Base-by-base conservation (phyloP, 2,888 invertebrate species). In the Thereva nobilitata region DNA sequence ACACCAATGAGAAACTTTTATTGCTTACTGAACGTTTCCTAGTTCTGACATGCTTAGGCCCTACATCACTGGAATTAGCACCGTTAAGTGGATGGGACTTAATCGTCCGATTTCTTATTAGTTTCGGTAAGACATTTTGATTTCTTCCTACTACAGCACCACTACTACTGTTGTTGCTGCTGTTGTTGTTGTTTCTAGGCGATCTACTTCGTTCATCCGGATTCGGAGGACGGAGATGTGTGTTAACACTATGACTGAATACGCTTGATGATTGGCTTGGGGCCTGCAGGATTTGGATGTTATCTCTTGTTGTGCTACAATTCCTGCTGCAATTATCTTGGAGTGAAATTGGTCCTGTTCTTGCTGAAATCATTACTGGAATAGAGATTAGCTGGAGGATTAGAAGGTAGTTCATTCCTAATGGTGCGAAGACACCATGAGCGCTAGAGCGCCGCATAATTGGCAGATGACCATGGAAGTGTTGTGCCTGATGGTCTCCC, bases 1-100 rank as follows among this genome's bases (percentile, higher is more conserved):
- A 41, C 53, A 70, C 70, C 47, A 70, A 64, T 7, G 70, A 70
- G 34, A 70, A 66, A 45, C 67, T 68, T 42, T 70, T 67, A 50
- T 66, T 69, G 41, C 38, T 35, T n/a, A 61, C 50, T 23, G 61
- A 45, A 37, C 44, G 50, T 61, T 65, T 69, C 61, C 61, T 69
- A 8, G 67, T 65, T 47, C 68, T 50, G 40, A 50, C 59, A 42
- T 49, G 45, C 37, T 63, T 40, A 7, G 53, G 10, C n/a, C 10
- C 34, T n/a, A 41, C 49, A 37, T 12, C 34, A 50, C 34, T 50
- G 9, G 61, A 50, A n/a, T 61, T 44, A 50, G 41, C 50, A 34
- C n/a, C 6, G 5, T 61, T n/a, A 35, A 38, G 34, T 9, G 4
- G 50, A 5, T 9, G 4, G 5, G 50, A 49, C 5, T 50, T 9